A percentile compares a stretch with the other conserved stretches of the same genome.
These are phyloP conservation scores for Phocides pigmalion DNA, from an alignment of 1,140 invertebrate species.

Conservation along the genomic window DNA sequence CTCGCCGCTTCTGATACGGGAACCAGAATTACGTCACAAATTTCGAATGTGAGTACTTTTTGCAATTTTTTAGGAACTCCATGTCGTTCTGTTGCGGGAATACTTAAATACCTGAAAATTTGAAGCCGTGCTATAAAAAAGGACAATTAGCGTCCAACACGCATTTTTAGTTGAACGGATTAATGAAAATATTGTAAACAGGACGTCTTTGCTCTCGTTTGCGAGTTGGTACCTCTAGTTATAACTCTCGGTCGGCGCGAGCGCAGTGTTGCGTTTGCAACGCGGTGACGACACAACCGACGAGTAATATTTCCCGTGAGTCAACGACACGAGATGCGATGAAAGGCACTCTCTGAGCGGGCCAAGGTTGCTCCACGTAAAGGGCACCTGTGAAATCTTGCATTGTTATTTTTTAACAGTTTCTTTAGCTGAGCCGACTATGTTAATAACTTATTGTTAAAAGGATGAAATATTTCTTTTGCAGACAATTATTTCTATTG, in stretches of 20 bases:
- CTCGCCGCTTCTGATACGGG: too few species aligned
- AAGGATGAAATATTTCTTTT: background rate
- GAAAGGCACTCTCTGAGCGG: slow-evolving; percentile 44
- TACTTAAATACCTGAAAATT: too few species aligned
- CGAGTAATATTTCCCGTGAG: slow-evolving; percentile 29
- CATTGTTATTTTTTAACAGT: slow-evolving; percentile 20
- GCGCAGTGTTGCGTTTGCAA: background rate
- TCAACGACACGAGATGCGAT: slow-evolving; percentile 41
- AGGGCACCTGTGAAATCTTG: slow-evolving; percentile 26
- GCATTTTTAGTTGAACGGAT: too few species aligned
- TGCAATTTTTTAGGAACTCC: too few species aligned
- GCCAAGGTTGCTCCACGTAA: slow-evolving; percentile 44
- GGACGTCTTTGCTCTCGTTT: background rate
- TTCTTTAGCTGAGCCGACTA: background rate
- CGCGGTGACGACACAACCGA: slow-evolving; percentile 35
- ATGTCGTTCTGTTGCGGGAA: too few species aligned
- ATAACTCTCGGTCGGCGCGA: background rate
- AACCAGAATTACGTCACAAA: too few species aligned
- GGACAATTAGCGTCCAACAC: too few species aligned
- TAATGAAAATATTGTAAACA: background rate
- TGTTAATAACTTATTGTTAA: background rate
- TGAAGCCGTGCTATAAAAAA: too few species aligned
- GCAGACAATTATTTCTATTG: too few species aligned
- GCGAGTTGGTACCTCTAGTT: background rate
- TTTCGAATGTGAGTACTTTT: too few species aligned